These are phyloP conservation scores for Brachymystax lenok DNA, from an alignment of 2,797 vertebrate species.

Conservation along the genomic window DNA sequence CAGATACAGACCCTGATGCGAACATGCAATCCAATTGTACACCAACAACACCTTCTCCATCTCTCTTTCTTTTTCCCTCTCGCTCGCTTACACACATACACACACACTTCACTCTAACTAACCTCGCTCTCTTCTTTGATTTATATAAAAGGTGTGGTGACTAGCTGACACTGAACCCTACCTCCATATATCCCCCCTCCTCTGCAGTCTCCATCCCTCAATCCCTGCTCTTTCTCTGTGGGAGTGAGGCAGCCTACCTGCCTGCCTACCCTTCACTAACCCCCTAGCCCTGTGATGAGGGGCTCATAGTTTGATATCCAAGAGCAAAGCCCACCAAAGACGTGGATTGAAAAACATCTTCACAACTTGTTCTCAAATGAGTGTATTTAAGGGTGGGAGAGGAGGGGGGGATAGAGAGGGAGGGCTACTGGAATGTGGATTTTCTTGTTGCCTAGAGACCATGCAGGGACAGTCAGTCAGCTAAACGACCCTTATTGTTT, in stretches of 20 bases:
- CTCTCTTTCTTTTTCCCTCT: neutral
- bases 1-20: neutral
- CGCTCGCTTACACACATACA: conserved; percentile 3
- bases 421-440: conserved; percentile 29
- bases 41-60: neutral
- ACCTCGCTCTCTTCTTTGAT: conserved; percentile 50
- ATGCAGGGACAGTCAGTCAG: conserved; percentile 32
- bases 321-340: conserved; percentile 18
- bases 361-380: neutral
- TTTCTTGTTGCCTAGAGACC: conserved; percentile 75
- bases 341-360: conserved; percentile 19
- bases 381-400: neutral
- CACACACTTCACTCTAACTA: conserved; percentile 23
- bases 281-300: conserved; percentile 61
- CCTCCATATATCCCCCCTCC: conserved; percentile 44
- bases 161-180: conserved; percentile 59
- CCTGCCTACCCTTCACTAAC: conserved; percentile 55
- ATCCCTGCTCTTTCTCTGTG: conserved; percentile 16
- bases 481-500: conserved; percentile 40
- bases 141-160: conserved; percentile 50
- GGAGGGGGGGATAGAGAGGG: conserved; percentile 9
- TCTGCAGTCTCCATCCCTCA: conserved; percentile 31
- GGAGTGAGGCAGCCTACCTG: conserved; percentile 43
- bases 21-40: neutral
- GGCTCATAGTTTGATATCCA: conserved; percentile 20